These are phyloP conservation scores for Ara ararauna DNA, from an alignment of 2,797 vertebrate species.

Conservation along the genomic window DNA sequence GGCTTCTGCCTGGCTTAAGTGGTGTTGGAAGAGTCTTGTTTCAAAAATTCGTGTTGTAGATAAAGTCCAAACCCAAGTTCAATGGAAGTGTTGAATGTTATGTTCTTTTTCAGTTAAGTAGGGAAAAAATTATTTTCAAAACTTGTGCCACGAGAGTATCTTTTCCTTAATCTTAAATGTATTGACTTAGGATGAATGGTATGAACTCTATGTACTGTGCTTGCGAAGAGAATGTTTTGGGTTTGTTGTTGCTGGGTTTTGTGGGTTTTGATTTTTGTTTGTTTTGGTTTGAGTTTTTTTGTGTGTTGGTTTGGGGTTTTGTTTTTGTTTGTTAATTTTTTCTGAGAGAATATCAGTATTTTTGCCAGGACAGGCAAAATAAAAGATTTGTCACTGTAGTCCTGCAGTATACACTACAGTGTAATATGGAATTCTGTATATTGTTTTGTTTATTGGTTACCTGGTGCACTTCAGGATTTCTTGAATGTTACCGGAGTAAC, in stretches of 20 bases:
- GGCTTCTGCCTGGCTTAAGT: not conserved
- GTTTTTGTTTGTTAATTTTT: not conserved
- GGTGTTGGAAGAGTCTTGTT: not conserved
- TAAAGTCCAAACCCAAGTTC: not conserved
- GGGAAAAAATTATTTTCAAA: not conserved
- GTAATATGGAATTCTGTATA: not conserved
- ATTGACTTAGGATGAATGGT: not conserved
- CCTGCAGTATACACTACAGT: not conserved
- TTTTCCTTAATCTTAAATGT: not conserved
- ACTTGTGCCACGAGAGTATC: not conserved
- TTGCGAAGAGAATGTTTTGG: not conserved
- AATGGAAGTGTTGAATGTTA: not conserved
- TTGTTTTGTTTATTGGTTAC: not conserved
- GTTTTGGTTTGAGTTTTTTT: not conserved
- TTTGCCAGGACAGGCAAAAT: not conserved
- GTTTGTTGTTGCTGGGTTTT: not conserved
- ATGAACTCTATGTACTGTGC: not conserved
- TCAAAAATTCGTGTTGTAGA: not conserved
- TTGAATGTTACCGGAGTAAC: not conserved
- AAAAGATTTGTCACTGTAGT: not conserved
- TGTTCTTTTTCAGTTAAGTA: not conserved
- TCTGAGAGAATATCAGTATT: not conserved
- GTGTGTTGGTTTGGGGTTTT: not conserved
- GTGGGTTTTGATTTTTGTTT: accelerated
- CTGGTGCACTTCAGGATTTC: not conserved